Evolutionary conservation across 64 coral and sea anemone genomes (phyloP).

Genomic region (Montipora capricornis): DNA sequence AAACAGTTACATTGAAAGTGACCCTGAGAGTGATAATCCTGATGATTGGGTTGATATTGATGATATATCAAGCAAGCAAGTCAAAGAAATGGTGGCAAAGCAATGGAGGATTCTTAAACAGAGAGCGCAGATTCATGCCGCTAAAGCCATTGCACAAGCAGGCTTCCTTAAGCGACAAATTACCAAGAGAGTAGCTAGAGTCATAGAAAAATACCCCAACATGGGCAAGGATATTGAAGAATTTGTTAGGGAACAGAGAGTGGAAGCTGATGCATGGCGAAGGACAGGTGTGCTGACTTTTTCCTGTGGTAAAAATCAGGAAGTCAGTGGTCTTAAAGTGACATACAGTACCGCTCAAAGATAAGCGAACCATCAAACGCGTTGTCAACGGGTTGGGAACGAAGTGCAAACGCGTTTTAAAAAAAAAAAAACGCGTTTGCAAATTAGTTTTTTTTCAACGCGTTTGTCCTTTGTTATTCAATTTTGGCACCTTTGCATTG

Average conservation of each 20-base stretch:
- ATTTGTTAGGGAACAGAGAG: constrained; percentile 63
- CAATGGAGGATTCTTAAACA: constrained; percentile 58
- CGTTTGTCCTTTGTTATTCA: too few species aligned
- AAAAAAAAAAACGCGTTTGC: too few species aligned
- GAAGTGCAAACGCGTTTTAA: too few species aligned
- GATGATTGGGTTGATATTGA: constrained; percentile 43
- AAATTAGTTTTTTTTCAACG: too few species aligned
- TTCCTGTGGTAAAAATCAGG: constrained; percentile 58
- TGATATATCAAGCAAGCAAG: constrained; percentile 22
- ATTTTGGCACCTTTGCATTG: too few species aligned
- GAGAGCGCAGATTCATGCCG: constrained; percentile 31
- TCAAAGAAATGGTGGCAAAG: constrained; percentile 60
- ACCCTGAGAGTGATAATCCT: constrained; percentile 53
- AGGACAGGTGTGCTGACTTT: constrained; percentile 75
- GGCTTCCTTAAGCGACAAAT: constrained; percentile 52
- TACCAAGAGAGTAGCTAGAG: neutral
- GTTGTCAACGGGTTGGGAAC: too few species aligned
- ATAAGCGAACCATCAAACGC: too few species aligned
- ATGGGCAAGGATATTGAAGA: constrained; percentile 80
- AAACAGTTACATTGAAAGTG: constrained; percentile 46
- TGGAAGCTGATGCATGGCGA: constrained; percentile 78
- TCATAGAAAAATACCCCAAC: constrained; percentile 37
- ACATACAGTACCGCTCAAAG: too few species aligned
- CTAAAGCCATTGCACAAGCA: constrained; percentile 60
- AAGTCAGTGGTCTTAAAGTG: constrained; percentile 63